These are phyloP conservation scores for Anhinga anhinga DNA, from an alignment of 2,113 vertebrate genomes.

Conservation along the genomic window DNA sequence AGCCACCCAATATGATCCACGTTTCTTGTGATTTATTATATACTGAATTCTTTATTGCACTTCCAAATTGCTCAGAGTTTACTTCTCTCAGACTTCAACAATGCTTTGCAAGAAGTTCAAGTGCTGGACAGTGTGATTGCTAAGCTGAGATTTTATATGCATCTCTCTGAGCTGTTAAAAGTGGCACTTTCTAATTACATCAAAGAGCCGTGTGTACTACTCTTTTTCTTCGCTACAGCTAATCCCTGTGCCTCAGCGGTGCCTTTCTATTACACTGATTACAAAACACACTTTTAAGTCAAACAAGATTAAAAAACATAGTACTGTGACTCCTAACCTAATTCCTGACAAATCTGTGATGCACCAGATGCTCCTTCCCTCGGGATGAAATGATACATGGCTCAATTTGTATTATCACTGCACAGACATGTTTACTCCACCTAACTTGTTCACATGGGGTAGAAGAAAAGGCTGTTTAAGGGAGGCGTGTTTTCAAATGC, in stretches of 20 bases:
- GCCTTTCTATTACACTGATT: conserved; percentile 42
- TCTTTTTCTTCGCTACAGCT: conserved; percentile 15
- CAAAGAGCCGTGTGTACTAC: background rate
- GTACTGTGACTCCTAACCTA: conserved; percentile 21
- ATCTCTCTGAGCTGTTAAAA: background rate
- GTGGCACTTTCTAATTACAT: background rate
- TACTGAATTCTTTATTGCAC: background rate
- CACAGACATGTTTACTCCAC: conserved; percentile 32
- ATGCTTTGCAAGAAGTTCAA: background rate
- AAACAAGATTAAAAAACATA: conserved; percentile 42
- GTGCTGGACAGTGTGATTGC: background rate
- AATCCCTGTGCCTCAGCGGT: background rate
- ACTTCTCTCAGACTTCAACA: background rate
- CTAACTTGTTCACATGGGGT: background rate
- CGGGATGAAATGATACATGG: background rate
- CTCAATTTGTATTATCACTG: background rate
- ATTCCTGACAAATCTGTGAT: conserved; percentile 54
- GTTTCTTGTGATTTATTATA: conserved; percentile 13
- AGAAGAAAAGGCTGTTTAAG: background rate
- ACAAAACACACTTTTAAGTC: conserved; percentile 51
- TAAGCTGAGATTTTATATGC: background rate
- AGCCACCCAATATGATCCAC: background rate
- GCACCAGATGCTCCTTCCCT: conserved; percentile 47
- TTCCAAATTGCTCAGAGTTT: background rate
- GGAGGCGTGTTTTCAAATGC: fast-evolving